Evolutionary conservation across 2,113 vertebrate species (phyloP), one percentile per base, ranked within the genome.

Genomic region (Leptocoma aspasia): DNA sequence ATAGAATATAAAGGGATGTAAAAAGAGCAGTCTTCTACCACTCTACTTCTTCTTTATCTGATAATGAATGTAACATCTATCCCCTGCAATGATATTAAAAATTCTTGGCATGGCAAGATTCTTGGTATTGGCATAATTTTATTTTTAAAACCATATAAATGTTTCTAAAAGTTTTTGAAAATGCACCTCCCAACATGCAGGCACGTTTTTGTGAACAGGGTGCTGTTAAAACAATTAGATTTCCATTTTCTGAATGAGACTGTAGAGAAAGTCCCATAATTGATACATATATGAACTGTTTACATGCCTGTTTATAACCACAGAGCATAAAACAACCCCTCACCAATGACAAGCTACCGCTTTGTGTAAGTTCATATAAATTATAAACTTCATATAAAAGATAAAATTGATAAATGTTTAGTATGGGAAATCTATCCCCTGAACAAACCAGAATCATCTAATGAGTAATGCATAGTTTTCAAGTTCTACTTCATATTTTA

Each of bases 1-100:
- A 88, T 70, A 89, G 84, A 81, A 88, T 78, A 90, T 80, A 86
- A 95, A 95, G 84, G 60, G 56, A 96, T 90, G 68, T 15, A 57
- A 45, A 69, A 71, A 56, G 9, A 92, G n/a, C 47, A 71, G 65
- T 92, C 39, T 95, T 91, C 57, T 86, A 73, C 31, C 24, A 54
- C 39, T 78, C 77, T 92, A 65, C 39, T 71, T 83, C 65, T 82
- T 54, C 59, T 96, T 94, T 64, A 83, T 82, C 73, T 95, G 76
- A 56, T 61, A 79, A 95, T 76, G 35, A 90, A 57, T 20, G 7
- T 76, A 87, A 85, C 39, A 95, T 86, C 68, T 94, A 49, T 49
- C 35, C 47, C n/a, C 37, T 82, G 20, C 52, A 85, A 91, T 47
- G 44, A 88, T 56, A 87, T 23, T 28, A 78, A 95, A 76, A 80